Base-by-base conservation (phyloP, 2,113 vertebrate genomes). In the Syrrhaptes paradoxus region DNA sequence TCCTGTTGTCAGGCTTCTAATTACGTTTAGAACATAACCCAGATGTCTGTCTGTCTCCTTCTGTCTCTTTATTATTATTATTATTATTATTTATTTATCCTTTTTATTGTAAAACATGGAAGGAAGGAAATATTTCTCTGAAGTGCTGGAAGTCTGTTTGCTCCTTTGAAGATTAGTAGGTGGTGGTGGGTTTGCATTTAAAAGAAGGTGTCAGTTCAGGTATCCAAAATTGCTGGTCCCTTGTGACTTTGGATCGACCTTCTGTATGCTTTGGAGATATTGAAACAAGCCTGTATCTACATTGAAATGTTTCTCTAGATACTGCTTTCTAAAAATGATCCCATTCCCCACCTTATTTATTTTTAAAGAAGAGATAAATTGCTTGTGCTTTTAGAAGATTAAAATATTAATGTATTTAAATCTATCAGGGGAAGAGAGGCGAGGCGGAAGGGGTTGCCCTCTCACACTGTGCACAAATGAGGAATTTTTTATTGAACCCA, bases 1-100 rank as follows among this genome's bases (percentile, higher is more conserved):
- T 94, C 94, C 96, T 95, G 95, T 97, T 97, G 95, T 97, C 96
- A 95, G 95, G 68, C 87, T 96, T 95, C 92, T 97, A 96, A 97
- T 97, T 97, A 95, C 66, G 63, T 95, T 95, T 87, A 87, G 82
- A 97, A 97, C 94, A 97, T 78, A 97, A 95, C 83, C 96, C 95
- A 97, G 96, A 96, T 97, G 97, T 91, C 84, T 93, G 94, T 93
- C 85, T 95, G 91, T 96, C 93, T 95, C 89, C 65, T 77, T 32
- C 80, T 96, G 43, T 87, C 80, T 84, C 54, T 94, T 28, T 19
- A 41, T 81, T 31, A 58, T 72, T 38, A 57, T 89, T 82, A 45
- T 92, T 82, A 45, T 92, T 89, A 38, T 71, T 94, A 71, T 83
- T 90, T 55, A 72, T 79, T 41, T 41, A 41, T 41, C 41, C 32